Percentiles rank a stretch among this genome's conserved stretches.
These are phyloP conservation scores for Zootoca vivipara DNA, from an alignment of 2,113 vertebrate species.

Conservation along the genomic window DNA sequence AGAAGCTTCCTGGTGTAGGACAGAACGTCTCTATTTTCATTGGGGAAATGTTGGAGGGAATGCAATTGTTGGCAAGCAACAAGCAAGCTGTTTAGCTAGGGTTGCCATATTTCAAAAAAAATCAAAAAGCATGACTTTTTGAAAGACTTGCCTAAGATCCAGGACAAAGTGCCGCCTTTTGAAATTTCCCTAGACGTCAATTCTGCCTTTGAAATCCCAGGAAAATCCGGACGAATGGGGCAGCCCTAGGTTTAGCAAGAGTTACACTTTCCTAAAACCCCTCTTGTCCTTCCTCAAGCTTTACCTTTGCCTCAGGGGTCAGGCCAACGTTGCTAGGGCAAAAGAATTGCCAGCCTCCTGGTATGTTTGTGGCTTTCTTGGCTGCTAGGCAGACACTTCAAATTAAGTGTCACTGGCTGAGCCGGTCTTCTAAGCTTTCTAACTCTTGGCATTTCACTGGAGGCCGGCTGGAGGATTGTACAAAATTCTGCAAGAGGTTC, in stretches of 20 bases:
- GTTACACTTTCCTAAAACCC: neutral
- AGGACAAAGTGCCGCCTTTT: no score
- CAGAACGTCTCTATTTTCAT: no score
- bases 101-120: no score
- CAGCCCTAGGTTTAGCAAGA: neutral
- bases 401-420: neutral
- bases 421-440: neutral
- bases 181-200: no score
- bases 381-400: constrained; percentile 15
- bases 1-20: no score
- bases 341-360: neutral
- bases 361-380: constrained; percentile 3
- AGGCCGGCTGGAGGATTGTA: neutral
- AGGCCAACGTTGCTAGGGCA: constrained; percentile 12
- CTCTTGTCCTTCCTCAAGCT: neutral
- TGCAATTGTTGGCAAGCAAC: no score
- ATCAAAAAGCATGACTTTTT: no score
- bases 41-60: no score
- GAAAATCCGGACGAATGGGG: no score
- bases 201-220: no score
- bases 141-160: no score
- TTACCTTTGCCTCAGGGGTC: constrained; percentile 18
- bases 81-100: no score
- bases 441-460: neutral
- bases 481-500: neutral